phyloP scores from a whole-genome alignment of 2,797 vertebrate species.

The Enteromius radiatus region DNA sequence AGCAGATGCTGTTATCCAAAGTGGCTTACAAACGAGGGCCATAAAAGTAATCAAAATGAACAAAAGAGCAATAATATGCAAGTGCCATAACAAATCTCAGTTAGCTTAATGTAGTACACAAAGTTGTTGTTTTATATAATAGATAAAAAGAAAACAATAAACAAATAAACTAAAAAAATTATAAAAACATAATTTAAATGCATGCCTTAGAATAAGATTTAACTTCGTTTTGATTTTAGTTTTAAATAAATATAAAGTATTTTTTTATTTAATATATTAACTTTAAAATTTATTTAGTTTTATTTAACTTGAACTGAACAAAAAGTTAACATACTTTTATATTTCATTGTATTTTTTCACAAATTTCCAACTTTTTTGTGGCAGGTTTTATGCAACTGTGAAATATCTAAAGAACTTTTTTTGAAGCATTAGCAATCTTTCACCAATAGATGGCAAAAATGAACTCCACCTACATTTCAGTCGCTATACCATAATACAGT shows the following conservation, averaged over 20 bases:
- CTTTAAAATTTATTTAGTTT: not conserved
- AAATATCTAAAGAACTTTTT: not conserved
- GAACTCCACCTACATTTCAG: not conserved
- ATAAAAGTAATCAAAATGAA: too few species aligned
- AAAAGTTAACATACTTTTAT: not conserved
- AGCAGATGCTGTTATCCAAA: too few species aligned
- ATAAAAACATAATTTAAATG: not conserved
- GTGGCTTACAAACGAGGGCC: too few species aligned
- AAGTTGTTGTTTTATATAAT: too few species aligned
- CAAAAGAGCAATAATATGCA: too few species aligned
- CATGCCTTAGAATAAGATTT: not conserved
- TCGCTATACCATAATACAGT: not conserved
- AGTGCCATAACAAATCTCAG: too few species aligned
- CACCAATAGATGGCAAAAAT: constrained; percentile 19
- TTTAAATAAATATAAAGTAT: not conserved
- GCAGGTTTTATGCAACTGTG: not conserved
- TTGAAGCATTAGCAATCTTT: not conserved
- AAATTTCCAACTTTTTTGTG: not conserved
- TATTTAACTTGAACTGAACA: not conserved
- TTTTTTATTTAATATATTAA: not conserved
- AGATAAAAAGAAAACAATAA: too few species aligned
- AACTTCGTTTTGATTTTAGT: not conserved
- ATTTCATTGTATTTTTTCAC: not conserved
- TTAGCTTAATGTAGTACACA: too few species aligned
- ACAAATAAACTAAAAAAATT: too few species aligned